A percentile compares a stretch with the other conserved stretches of the same genome.
Conservation (phyloP, 2,113 vertebrate genomes). For the Gadus macrocephalus region DNA sequence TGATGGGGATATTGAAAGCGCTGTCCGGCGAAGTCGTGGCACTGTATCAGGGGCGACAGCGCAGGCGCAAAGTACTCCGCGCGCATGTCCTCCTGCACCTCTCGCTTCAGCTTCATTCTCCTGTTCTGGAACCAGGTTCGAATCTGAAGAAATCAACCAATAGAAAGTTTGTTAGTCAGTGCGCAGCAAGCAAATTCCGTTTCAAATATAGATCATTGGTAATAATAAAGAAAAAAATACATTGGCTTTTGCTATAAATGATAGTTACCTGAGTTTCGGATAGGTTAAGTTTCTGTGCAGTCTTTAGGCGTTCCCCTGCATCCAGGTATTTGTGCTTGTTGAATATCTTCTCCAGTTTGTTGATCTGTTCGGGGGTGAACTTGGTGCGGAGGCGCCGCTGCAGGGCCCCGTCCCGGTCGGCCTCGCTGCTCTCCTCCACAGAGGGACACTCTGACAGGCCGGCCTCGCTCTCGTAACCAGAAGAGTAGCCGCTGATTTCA, state of each 20-base stretch:
- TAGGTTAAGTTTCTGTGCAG: conserved; percentile 71
- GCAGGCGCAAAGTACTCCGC: conserved; percentile 64
- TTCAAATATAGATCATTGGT: background rate
- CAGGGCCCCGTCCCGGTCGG: conserved; percentile 10
- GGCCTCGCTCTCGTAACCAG: conserved; percentile 71
- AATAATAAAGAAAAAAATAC: background rate
- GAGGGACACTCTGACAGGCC: conserved; percentile 40
- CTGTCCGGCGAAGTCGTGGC: conserved; percentile 43
- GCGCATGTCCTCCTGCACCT: conserved; percentile 75
- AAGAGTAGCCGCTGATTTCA: conserved; percentile 65
- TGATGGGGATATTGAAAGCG: conserved; percentile 32
- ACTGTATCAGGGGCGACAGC: conserved; percentile 50
- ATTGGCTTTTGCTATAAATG: background rate
- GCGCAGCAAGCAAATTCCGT: background rate
- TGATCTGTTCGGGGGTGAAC: conserved; percentile 77
- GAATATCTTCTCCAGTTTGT: conserved; percentile 78
- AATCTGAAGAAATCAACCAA: conserved; percentile 60
- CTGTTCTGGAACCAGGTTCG: conserved; percentile 89
- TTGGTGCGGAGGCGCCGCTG: conserved; percentile 72
- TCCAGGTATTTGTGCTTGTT: conserved; percentile 76
- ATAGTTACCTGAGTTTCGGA: conserved; percentile 78
- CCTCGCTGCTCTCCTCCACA: conserved; percentile 26
- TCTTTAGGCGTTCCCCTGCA: conserved; percentile 68
- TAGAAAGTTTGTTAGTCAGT: background rate
- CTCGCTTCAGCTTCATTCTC: conserved; percentile 85